A percentile compares a stretch with the other conserved stretches of the same genome.
These are phyloP conservation scores for Mongoloraphidia duomilia DNA, from an alignment of 2,888 invertebrate genomes.

Conservation along the genomic window DNA sequence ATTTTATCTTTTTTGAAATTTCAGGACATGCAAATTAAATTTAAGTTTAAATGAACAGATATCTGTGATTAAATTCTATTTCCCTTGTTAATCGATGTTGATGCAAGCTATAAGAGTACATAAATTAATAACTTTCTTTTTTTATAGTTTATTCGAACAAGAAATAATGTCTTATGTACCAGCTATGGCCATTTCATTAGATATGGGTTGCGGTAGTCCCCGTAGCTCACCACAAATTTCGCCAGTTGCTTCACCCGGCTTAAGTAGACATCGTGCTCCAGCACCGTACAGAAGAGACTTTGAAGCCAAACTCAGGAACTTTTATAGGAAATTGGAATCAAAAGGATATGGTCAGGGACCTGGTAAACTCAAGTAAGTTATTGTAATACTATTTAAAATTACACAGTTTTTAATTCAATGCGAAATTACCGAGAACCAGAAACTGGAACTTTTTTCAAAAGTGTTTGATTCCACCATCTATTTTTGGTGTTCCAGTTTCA, in stretches of 20 bases:
- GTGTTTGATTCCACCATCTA: too few relatives aligned
- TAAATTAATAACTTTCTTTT: not conserved
- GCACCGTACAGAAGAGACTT: slow-evolving; percentile 88
- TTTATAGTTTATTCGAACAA: slow-evolving; percentile 86
- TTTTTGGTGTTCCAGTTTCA: not conserved
- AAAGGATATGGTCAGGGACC: slow-evolving; percentile 97
- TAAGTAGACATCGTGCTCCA: slow-evolving; percentile 64
- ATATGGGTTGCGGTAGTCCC: slow-evolving; percentile 34
- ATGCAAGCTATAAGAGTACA: too few relatives aligned
- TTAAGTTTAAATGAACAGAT: not conserved
- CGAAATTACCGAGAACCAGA: too few relatives aligned
- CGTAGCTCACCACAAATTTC: slow-evolving; percentile 50
- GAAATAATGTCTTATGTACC: slow-evolving; percentile 97
- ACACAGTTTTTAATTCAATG: too few relatives aligned
- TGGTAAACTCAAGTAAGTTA: slow-evolving; percentile 81
- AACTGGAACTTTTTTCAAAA: too few relatives aligned
- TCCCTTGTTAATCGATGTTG: too few relatives aligned
- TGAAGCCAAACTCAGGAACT: slow-evolving; percentile 86
- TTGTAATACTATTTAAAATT: not conserved
- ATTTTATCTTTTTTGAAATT: not conserved
- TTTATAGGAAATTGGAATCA: slow-evolving; percentile 87
- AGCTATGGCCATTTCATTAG: slow-evolving; percentile 29
- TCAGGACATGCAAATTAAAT: not conserved
- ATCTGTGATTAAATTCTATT: too few relatives aligned
- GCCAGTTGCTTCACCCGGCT: slow-evolving; percentile 68